These are phyloP conservation scores for Clarias laeviceps DNA, from an alignment of 2,797 vertebrate genomes.

Conservation along the genomic window DNA sequence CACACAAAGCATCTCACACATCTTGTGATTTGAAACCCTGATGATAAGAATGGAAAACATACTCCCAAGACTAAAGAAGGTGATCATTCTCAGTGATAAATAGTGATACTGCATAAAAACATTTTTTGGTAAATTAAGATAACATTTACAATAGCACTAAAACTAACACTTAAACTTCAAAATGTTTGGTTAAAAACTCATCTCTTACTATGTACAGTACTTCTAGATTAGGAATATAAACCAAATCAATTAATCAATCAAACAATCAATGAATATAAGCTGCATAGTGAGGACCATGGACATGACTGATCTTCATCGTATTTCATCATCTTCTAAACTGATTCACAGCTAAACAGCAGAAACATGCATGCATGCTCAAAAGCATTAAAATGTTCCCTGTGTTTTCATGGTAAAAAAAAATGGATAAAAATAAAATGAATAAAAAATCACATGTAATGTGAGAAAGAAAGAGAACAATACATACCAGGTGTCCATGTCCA, in stretches of 20 bases:
- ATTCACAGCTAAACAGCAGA: slow-evolving; percentile 7
- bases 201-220: neutral
- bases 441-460: neutral
- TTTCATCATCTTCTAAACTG: slow-evolving; percentile 35
- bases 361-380: neutral
- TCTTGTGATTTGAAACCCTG: neutral
- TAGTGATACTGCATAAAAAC: no score
- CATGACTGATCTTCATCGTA: slow-evolving; percentile 1
- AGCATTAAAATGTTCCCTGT: neutral
- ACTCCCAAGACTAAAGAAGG: neutral
- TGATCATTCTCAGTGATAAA: neutral
- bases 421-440: neutral
- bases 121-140: neutral
- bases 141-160: neutral
- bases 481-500: slow-evolving; percentile 47
- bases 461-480: slow-evolving; percentile 13
- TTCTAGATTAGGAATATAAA: neutral
- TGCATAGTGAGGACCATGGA: neutral
- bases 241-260: neutral
- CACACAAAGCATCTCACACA: neutral
- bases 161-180: neutral
- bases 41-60: neutral
- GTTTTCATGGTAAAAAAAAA: neutral
- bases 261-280: neutral
- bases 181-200: neutral